Evolutionary conservation across 1,140 invertebrate genomes (phyloP).

Genomic region (Linepithema humile): DNA sequence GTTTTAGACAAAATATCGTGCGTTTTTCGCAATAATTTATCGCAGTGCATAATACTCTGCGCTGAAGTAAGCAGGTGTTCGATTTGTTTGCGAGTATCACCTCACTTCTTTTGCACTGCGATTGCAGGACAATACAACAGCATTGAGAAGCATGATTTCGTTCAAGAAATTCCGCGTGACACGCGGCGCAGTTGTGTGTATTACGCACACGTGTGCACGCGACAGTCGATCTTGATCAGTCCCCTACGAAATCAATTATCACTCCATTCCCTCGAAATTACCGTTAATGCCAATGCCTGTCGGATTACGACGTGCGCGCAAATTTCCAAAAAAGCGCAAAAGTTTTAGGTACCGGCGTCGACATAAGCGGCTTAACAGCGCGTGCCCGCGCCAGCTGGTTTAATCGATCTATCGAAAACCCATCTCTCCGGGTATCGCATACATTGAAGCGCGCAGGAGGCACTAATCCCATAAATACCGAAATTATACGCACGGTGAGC

Average conservation of each 20-base stretch:
- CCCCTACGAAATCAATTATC: conserved; percentile 69
- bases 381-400: conserved; percentile 72
- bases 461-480: conserved; percentile 78
- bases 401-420: conserved; percentile 70
- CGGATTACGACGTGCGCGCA: conserved; percentile 69
- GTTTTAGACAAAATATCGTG: neutral
- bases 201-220: neutral
- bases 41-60: neutral
- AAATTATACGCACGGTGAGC: conserved; percentile 72
- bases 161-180: neutral
- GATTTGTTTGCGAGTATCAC: neutral
- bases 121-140: neutral
- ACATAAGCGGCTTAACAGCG: conserved; percentile 77
- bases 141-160: conserved; percentile 7
- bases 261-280: conserved; percentile 71
- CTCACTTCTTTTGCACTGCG: neutral
- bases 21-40: neutral
- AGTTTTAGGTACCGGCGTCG: conserved; percentile 61
- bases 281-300: conserved; percentile 65
- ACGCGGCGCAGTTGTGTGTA: neutral
- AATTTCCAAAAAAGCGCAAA: conserved; percentile 79
- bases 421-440: conserved; percentile 57
- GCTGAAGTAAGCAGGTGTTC: neutral
- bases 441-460: conserved; percentile 31
- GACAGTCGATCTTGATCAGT: neutral